A percentile compares a stretch with the other conserved stretches of the same genome.
phyloP scores from a whole-genome alignment of 2,113 vertebrate species.

The Datnioides undecimradiatus region DNA sequence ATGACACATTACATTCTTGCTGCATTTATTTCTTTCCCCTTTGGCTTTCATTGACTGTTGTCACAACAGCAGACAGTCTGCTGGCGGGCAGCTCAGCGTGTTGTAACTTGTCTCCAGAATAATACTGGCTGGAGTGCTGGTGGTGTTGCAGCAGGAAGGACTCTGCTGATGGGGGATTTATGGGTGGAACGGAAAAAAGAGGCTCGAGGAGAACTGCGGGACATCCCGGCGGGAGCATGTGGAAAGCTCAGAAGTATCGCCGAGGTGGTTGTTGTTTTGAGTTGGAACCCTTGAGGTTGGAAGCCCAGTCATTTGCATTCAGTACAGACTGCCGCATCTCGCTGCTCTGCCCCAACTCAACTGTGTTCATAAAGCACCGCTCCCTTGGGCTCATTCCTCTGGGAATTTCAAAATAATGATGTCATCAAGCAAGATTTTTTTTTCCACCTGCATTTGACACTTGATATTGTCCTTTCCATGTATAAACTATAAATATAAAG shows the following conservation, averaged over 20 bases:
- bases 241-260: not conserved
- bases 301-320: not conserved
- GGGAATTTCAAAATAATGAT: not conserved
- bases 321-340: not conserved
- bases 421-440: not conserved
- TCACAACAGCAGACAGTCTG: conserved; percentile 12
- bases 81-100: not conserved
- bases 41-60: conserved; percentile 11
- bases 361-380: not conserved
- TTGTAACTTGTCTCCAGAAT: conserved; percentile 22
- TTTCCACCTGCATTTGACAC: not conserved
- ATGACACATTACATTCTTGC: not conserved
- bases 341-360: not conserved
- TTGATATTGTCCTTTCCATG: not conserved
- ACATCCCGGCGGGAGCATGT: not conserved
- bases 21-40: not conserved
- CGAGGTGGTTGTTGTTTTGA: not conserved
- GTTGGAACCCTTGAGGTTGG: conserved; percentile 22
- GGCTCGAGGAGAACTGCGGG: not conserved
- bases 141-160: not conserved
- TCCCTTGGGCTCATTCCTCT: not conserved
- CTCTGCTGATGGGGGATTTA: not conserved
- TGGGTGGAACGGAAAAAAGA: not conserved
- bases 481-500: not conserved
- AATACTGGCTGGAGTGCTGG: not conserved